Evolutionary conservation across 2,888 invertebrate species (phyloP), one percentile per base, ranked within the genome.

Genomic region (Cephus spinipes): DNA sequence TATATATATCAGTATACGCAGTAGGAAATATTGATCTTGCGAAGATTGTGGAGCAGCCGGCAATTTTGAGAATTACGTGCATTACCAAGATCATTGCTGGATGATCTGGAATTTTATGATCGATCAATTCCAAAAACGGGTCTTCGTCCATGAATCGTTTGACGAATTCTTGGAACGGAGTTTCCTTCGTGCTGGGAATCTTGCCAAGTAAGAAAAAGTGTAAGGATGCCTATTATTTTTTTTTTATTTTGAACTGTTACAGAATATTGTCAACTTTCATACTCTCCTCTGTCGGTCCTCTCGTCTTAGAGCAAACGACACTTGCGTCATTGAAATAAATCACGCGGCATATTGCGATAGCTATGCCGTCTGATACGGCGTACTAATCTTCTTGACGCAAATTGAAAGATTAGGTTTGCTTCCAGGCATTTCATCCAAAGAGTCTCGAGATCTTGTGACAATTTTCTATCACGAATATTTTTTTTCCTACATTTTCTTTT

Each of bases 311-410:
- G 55, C 23, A 55, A 55, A 35, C 11, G 30, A 35, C 3, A 12
- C 36, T 34, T 74, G 74, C 74, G 74, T 74, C 74, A 74, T 35
- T 15, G 74, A 34, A 74, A 74, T 74, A 74, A 74, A 74, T 74
- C 74, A 74, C 15, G 74, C 35, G 74, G 3, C 9, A 35, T 36
- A n/a, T 33, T 9, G 33, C 74, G 74, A 74, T 55, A 23, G 55
- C 55, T 55, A 55, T 9, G 23, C 23, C 55, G 23, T 55, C 55
- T 55, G 55, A 55, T 74, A 36, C 74, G 35, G 33, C 12, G 33
- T 69, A 71, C 32, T 76, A 33, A 68, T 77, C 40, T 73, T 68
- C 11, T 30, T 73, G 68, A 76, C 76, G 76, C 33, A 73, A 23
- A 23, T 36, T 55, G 30, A 23, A 35, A 74, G 35, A 74, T 74